phyloP scores from a whole-genome alignment of 2,113 vertebrate genomes.

The Malurus alboscapulatus region DNA sequence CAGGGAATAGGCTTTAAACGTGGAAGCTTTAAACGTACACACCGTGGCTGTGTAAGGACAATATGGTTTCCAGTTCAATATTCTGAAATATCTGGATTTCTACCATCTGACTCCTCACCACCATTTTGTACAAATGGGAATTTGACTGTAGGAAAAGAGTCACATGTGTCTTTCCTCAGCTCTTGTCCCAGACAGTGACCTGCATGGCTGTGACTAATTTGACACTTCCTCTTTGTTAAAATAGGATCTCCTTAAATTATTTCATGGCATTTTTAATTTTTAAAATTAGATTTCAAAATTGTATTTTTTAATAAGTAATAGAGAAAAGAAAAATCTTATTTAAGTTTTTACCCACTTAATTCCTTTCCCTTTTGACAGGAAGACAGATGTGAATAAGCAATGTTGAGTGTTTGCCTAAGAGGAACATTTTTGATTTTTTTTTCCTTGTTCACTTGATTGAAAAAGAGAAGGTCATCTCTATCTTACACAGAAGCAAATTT shows the following conservation, averaged over 20 bases:
- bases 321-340: neutral
- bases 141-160: neutral
- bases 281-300: neutral
- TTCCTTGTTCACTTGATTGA: neutral
- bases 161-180: neutral
- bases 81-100: neutral
- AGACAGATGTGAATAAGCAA: neutral
- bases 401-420: neutral
- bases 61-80: neutral
- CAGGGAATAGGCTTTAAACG: neutral
- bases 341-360: neutral
- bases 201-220: neutral
- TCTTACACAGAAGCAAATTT: neutral
- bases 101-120: neutral
- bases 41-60: neutral
- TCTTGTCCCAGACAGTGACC: neutral
- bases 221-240: neutral
- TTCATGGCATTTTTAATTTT: neutral
- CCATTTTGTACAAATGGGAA: neutral
- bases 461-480: neutral
- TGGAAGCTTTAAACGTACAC: no score
- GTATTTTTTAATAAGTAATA: neutral
- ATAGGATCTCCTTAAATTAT: neutral
- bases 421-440: neutral
- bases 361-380: neutral